Conservation (phyloP, 2,797 vertebrate species). For the Melanotaenia parkinsoni region DNA sequence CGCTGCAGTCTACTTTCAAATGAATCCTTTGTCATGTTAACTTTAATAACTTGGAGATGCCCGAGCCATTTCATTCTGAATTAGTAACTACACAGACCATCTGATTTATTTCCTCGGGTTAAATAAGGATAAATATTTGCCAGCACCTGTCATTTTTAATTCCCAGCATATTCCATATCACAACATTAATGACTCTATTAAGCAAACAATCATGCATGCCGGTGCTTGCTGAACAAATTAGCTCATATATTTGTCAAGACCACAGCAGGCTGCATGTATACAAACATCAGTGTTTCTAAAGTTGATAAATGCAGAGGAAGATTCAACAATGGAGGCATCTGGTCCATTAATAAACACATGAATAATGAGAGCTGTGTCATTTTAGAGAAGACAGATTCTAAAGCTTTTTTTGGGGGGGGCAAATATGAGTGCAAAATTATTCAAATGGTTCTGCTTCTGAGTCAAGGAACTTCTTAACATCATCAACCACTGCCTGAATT, state of each 20-base stretch:
- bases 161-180: slow-evolving; percentile 3
- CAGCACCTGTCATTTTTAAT: slow-evolving; percentile 14
- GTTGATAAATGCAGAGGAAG: slow-evolving; percentile 10
- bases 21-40: not conserved
- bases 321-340: slow-evolving; percentile 1
- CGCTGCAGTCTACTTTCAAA: not conserved
- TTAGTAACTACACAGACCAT: slow-evolving; percentile 2
- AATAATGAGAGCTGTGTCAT: not conserved
- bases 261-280: slow-evolving; percentile 1
- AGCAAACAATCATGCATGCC: slow-evolving; percentile 6
- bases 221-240: slow-evolving; percentile 1
- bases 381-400: slow-evolving; percentile 6
- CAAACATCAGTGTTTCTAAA: slow-evolving; percentile 16
- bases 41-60: not conserved
- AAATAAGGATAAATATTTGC: slow-evolving; percentile 14
- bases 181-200: slow-evolving; percentile 30
- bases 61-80: not conserved
- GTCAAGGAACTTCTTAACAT: slow-evolving; percentile 45
- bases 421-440: slow-evolving; percentile 31
- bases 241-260: slow-evolving; percentile 27
- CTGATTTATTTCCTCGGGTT: slow-evolving; percentile 14
- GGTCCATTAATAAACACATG: slow-evolving; percentile 21
- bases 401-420: slow-evolving; percentile 1
- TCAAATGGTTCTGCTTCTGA: slow-evolving; percentile 29
- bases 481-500: slow-evolving; percentile 48